Percentiles rank a stretch among this genome's conserved stretches.
These are phyloP conservation scores for Eolophus roseicapilla DNA, from an alignment of 2,113 vertebrate species.

Conservation along the genomic window DNA sequence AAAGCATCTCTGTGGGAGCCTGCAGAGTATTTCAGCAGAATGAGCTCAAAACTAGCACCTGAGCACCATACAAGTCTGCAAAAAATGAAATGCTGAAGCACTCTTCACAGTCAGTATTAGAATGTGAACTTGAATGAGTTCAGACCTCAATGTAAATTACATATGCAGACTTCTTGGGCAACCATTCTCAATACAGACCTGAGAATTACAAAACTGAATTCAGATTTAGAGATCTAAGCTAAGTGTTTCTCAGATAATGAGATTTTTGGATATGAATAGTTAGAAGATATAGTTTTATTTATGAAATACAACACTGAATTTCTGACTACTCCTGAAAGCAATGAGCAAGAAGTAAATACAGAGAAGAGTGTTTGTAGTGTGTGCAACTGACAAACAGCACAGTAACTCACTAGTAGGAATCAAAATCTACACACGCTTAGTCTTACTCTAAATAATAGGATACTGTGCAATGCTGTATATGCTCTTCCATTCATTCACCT, in stretches of 20 bases:
- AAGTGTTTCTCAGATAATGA: background rate
- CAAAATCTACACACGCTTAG: background rate
- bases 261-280: background rate
- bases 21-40: background rate
- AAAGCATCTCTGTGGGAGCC: background rate
- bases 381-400: background rate
- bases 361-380: background rate
- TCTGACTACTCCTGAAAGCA: background rate
- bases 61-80: background rate
- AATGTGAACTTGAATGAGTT: background rate
- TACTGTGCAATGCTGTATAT: background rate
- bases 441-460: background rate
- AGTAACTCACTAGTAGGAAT: background rate
- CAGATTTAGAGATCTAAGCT: background rate
- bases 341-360: background rate
- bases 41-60: background rate
- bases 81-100: background rate
- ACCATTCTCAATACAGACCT: background rate
- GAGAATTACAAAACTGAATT: background rate
- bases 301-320: background rate
- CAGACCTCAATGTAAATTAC: background rate
- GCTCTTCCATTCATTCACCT: background rate
- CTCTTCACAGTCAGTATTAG: background rate
- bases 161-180: background rate
- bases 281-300: background rate